Evolutionary conservation across 2,888 invertebrate genomes (phyloP), one percentile per base, ranked within the genome.

Genomic region (Lordiphosa andalusiaca): DNA sequence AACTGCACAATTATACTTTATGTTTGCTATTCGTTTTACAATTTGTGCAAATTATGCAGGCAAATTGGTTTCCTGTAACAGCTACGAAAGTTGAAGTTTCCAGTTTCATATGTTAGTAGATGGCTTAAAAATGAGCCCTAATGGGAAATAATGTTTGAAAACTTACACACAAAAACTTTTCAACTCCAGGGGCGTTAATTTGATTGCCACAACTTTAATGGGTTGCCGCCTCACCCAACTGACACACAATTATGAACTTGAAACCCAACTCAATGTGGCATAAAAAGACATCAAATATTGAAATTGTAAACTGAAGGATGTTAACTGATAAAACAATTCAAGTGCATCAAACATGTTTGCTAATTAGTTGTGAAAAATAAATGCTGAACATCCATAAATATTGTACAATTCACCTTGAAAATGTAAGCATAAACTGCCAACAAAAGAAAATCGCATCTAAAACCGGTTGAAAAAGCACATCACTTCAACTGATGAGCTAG

Each of bases 321-420:
- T 21, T 38, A 10, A 7, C 38, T 21, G 21, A 21, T 47, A 33
- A 46, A 57, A 36, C 23, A 33, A 33, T 53, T 62, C 75, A 74
- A 77, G 78, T 77, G 62, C 78, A 77, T 37, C 61, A 55, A 70
- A 57, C 81, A 59, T 76, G 84, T 70, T 77, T 73, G 33, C 65
- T 68, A 76, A 84, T 81, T 77, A 64, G 59, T 46, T 66, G 60
- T 71, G 84, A 62, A 68, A 61, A 63, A 25, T 30, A 44, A 51
- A 60, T 58, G 53, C 46, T 63, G 58, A 66, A 57, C 73, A 69
- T 42, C 52, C 66, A 69, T 82, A 61, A 7, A 59, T 62, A 65
- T 57, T 65, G 71, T 60, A 82, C 72, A 82, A 76, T 58, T 77
- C 78, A 84, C 76, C 76, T 77, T 77, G 82, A 84, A 55, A 52